Percentiles rank a stretch among this genome's conserved stretches.
phyloP scores from a whole-genome alignment of 2,113 vertebrate species.

The Chlorodrepanis virens region DNA sequence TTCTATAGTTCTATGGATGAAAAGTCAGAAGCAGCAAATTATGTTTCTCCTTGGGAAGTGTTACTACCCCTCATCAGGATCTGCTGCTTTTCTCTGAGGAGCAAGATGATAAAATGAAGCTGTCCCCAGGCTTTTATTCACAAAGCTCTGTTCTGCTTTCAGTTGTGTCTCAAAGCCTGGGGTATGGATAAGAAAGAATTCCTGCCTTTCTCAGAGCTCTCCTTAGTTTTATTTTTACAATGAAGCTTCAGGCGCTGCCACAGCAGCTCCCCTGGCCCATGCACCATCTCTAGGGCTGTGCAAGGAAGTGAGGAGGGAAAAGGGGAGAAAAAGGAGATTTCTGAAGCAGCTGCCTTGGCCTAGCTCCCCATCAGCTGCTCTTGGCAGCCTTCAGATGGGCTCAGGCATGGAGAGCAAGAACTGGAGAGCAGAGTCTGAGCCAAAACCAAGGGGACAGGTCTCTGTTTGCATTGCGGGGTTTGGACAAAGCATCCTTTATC shows the following conservation, averaged over 20 bases:
- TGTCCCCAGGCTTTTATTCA: neutral
- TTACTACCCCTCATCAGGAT: neutral
- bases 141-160: neutral
- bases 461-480: neutral
- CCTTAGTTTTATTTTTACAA: neutral
- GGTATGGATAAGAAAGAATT: neutral
- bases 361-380: neutral
- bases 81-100: neutral
- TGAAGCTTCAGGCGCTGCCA: neutral
- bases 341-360: neutral
- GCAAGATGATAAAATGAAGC: neutral
- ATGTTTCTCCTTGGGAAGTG: neutral
- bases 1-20: neutral
- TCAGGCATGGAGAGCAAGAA: neutral
- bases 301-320: neutral
- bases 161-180: neutral
- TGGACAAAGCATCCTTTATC: neutral
- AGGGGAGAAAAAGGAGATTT: neutral
- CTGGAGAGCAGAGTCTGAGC: neutral
- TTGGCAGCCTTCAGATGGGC: neutral
- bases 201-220: neutral
- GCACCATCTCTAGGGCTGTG: neutral
- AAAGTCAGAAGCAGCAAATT: neutral
- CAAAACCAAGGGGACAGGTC: neutral
- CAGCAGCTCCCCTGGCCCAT: neutral